Percentiles rank a stretch among this genome's conserved stretches.
These are phyloP conservation scores for Atethmia centrago DNA, from an alignment of 2,888 invertebrate genomes.

Conservation along the genomic window DNA sequence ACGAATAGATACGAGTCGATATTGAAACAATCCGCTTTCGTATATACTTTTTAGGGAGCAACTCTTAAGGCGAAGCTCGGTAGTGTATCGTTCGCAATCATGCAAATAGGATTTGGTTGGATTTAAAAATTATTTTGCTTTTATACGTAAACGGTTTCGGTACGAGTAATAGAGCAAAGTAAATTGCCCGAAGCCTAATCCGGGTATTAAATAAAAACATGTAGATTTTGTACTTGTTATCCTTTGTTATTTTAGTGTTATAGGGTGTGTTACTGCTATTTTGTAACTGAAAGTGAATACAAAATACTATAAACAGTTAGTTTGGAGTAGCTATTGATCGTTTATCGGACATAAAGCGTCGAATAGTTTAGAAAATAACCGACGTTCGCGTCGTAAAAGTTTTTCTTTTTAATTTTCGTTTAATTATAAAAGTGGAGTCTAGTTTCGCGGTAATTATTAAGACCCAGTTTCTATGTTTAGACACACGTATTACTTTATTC, in stretches of 20 bases:
- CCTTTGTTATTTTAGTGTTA: constrained; percentile 43
- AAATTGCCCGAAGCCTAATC: constrained; percentile 45
- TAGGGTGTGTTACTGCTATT: constrained; percentile 2
- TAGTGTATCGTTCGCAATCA: constrained; percentile 62
- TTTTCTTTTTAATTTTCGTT: background rate
- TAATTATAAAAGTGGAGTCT: background rate
- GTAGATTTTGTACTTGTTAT: constrained; percentile 34
- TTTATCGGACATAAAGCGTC: too few relatives aligned
- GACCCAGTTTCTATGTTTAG: too few relatives aligned
- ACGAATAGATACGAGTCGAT: constrained; percentile 74
- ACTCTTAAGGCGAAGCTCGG: constrained; percentile 71
- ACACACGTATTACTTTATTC: background rate
- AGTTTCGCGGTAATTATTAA: background rate
- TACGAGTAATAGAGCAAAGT: constrained; percentile 45
- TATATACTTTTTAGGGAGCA: constrained; percentile 74
- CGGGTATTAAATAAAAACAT: constrained; percentile 51
- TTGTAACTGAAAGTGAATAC: background rate
- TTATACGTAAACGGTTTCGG: constrained; percentile 57
- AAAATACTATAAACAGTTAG: background rate
- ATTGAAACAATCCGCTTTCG: constrained; percentile 82
- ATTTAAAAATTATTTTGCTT: constrained; percentile 60
- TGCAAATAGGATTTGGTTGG: constrained; percentile 61
- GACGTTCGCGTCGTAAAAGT: background rate
- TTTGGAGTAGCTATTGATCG: background rate
- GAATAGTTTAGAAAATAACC: background rate